Percentiles rank a stretch among this genome's conserved stretches.
phyloP scores from a whole-genome alignment of 2,113 vertebrate genomes.

The Tapirus terrestris region DNA sequence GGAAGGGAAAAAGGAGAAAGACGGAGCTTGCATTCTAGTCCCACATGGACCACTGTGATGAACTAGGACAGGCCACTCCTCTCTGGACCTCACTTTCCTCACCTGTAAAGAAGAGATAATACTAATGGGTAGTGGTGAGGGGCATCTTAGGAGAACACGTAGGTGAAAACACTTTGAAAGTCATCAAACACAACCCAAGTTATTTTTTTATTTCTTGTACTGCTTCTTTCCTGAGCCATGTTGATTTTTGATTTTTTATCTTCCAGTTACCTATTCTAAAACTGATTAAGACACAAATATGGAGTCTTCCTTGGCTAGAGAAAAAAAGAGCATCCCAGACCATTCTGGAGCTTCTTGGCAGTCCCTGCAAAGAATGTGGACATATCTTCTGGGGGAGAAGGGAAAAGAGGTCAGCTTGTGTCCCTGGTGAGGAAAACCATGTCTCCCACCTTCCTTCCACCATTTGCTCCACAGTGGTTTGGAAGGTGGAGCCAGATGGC shows the following conservation, averaged over 20 bases:
- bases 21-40: neutral
- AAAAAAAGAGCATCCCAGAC: neutral
- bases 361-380: neutral
- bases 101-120: neutral
- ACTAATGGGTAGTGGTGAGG: neutral
- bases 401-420: neutral
- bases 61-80: neutral
- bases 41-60: fast-evolving
- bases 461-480: neutral
- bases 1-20: neutral
- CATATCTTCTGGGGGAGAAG: neutral
- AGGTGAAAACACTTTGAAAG: neutral
- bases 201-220: neutral
- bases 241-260: neutral
- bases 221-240: neutral
- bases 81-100: neutral
- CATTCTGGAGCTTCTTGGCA: neutral
- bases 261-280: constrained; percentile 16
- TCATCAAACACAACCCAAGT: neutral
- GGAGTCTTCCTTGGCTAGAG: neutral
- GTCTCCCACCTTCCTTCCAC: neutral
- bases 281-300: neutral
- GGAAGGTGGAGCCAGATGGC: neutral
- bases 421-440: neutral
- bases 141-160: neutral